phyloP scores from a whole-genome alignment of 1,140 invertebrate genomes.

The Orussus abietinus region DNA sequence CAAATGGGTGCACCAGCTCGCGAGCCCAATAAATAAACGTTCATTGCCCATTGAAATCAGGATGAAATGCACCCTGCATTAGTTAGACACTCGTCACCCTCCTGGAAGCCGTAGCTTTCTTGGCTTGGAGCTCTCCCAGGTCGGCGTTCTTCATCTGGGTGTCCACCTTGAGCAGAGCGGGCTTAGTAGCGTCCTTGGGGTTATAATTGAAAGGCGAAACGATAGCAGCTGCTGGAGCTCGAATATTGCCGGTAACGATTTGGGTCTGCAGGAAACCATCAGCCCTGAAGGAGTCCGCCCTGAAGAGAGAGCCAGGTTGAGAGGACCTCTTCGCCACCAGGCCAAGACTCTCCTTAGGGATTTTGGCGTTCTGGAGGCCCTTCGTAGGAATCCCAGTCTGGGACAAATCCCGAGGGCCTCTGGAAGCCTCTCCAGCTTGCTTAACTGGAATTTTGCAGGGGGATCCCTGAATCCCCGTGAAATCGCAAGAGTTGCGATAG shows the following conservation, averaged over 20 bases:
- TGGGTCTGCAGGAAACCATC: constrained; percentile 16
- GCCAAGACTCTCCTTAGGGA: constrained; percentile 9
- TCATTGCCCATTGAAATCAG: too few relatives aligned
- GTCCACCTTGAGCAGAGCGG: too few relatives aligned
- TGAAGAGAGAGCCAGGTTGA: constrained; percentile 52
- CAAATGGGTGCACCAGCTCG: too few relatives aligned
- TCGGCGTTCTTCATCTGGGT: too few relatives aligned
- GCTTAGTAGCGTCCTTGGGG: constrained; percentile 29
- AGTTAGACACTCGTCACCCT: constrained; percentile 41
- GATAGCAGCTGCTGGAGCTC: constrained; percentile 49
- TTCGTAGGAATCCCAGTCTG: too few relatives aligned
- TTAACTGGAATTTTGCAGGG: constrained; percentile 37
- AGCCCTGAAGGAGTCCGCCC: constrained; percentile 35
- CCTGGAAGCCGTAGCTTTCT: constrained; percentile 32
- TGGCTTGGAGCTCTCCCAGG: too few relatives aligned
- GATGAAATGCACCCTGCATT: too few relatives aligned
- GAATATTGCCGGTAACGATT: too few relatives aligned
- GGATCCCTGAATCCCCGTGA: constrained; percentile 31
- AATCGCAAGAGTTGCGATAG: constrained; percentile 43
- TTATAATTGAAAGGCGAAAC: constrained; percentile 58
- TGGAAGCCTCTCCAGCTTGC: too few relatives aligned
- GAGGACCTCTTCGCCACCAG: constrained; percentile 28
- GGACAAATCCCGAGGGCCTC: too few relatives aligned
- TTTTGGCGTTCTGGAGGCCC: too few relatives aligned
- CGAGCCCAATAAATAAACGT: too few relatives aligned